Conservation (phyloP, 2,888 invertebrate genomes). For the Tupiocoris notatus region DNA sequence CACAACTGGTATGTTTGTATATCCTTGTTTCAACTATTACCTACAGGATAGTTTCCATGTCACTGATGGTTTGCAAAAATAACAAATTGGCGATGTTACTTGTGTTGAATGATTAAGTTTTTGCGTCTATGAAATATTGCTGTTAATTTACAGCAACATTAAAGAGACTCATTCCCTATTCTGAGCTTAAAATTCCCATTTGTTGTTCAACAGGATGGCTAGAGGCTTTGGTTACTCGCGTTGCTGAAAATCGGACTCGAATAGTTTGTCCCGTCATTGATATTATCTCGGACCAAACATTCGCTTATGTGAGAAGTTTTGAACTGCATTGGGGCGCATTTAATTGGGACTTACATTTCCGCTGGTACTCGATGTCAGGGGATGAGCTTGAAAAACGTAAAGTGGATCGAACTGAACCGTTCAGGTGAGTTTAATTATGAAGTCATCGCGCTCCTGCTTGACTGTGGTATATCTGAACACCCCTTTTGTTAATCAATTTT, state of each 20-base stretch:
- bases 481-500: not conserved
- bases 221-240: conserved; percentile 68
- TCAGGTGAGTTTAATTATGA: conserved; percentile 59
- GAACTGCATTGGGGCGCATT: conserved; percentile 98
- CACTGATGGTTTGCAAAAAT: too few species aligned
- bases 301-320: conserved; percentile 91
- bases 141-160: too few species aligned
- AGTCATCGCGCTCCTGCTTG: too few species aligned
- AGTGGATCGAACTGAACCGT: conserved; percentile 56
- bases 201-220: conserved; percentile 78
- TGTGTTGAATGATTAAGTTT: too few species aligned
- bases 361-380: conserved; percentile 73
- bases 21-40: not conserved
- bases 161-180: too few species aligned
- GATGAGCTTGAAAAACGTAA: conserved; percentile 54
- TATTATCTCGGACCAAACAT: conserved; percentile 92
- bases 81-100: too few species aligned
- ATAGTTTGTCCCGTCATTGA: conserved; percentile 85
- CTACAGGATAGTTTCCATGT: not conserved
- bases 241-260: conserved; percentile 63
- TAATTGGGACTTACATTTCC: conserved; percentile 94
- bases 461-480: too few species aligned
- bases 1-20: conserved; percentile 64
- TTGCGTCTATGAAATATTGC: too few species aligned
- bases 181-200: too few species aligned